These are phyloP conservation scores for Laspeyria flexula DNA, from an alignment of 2,888 invertebrate genomes.

Conservation along the genomic window DNA sequence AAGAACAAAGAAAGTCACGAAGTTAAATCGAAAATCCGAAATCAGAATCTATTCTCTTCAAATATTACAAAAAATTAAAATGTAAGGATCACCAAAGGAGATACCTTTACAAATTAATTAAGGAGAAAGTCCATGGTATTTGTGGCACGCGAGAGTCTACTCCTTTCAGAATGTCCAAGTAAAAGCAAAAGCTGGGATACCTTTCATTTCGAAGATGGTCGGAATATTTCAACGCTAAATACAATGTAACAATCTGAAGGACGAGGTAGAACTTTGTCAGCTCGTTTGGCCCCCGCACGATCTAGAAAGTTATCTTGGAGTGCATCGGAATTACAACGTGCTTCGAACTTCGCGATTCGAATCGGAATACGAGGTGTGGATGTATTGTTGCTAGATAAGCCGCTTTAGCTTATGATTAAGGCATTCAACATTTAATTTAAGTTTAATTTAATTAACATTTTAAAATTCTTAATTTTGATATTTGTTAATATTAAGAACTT, in stretches of 20 bases:
- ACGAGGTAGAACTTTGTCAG: constrained; percentile 70
- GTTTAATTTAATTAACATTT: no score
- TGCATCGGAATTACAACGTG: constrained; percentile 80
- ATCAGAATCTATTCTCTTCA: background rate
- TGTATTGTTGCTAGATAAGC: constrained; percentile 55
- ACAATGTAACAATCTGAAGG: constrained; percentile 57
- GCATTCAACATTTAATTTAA: no score
- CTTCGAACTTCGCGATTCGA: constrained; percentile 73
- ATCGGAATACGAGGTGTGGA: constrained; percentile 58
- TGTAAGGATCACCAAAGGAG: constrained; percentile 13
- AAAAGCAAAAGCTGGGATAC: constrained; percentile 48
- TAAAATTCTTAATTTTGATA: no score
- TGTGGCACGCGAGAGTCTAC: constrained; percentile 36
- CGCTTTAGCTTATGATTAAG: constrained; percentile 1
- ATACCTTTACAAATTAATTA: constrained; percentile 42
- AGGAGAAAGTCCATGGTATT: constrained; percentile 34
- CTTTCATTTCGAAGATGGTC: constrained; percentile 54
- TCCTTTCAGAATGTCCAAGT: constrained; percentile 40
- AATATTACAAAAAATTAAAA: constrained; percentile 12
- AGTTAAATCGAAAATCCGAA: background rate
- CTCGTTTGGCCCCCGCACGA: constrained; percentile 73
- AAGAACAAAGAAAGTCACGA: no score
- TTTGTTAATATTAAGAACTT: no score
- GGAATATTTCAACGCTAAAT: constrained; percentile 54
- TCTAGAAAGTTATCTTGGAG: constrained; percentile 77